phyloP scores from a whole-genome alignment of 2,113 vertebrate species.

The Tringa solitaria region DNA sequence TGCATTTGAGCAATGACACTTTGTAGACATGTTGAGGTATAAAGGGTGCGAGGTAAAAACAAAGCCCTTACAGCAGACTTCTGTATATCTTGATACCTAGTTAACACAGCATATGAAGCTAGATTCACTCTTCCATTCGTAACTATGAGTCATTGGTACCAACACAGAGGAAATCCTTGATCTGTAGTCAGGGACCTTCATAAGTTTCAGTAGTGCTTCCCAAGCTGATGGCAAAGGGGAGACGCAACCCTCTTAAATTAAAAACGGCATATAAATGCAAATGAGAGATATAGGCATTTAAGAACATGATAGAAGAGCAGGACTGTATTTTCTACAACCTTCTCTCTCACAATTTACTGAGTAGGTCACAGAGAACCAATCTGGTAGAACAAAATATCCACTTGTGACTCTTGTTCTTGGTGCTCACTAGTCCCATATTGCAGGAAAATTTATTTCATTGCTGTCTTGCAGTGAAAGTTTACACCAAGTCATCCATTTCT shows the following conservation, averaged over 20 bases:
- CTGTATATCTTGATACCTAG: neutral
- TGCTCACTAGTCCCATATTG: neutral
- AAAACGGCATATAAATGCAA: neutral
- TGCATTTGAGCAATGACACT: neutral
- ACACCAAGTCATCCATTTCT: neutral
- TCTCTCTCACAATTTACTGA: neutral
- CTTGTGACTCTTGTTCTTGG: neutral
- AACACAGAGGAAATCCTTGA: neutral
- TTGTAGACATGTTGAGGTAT: neutral
- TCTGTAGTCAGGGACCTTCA: neutral
- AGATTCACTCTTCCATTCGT: neutral
- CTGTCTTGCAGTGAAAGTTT: neutral
- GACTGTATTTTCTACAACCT: neutral
- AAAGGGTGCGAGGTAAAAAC: neutral
- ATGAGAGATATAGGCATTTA: neutral
- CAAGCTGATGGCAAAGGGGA: neutral
- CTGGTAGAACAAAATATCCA: neutral
- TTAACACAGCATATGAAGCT: neutral
- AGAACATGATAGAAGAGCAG: neutral
- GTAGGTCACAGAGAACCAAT: neutral
- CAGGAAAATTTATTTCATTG: neutral
- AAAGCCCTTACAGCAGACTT: neutral
- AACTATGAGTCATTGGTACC: neutral
- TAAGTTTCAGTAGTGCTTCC: neutral
- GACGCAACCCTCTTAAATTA: neutral